phyloP scores from a whole-genome alignment of 2,113 vertebrate genomes.

The Otis tarda region DNA sequence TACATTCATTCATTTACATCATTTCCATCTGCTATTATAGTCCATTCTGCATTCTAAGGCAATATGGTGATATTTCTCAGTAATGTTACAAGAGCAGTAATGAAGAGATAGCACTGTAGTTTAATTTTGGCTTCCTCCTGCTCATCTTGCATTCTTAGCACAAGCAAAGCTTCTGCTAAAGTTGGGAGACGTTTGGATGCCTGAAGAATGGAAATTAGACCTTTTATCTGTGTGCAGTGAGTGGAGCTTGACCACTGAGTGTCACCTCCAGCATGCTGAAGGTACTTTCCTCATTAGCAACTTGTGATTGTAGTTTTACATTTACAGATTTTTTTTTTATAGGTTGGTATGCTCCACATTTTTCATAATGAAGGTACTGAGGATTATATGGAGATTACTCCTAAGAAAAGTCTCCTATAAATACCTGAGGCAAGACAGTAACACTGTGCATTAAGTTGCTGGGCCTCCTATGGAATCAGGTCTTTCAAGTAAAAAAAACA shows the following conservation, averaged over 20 bases:
- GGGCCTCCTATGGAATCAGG: neutral
- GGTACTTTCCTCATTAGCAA: neutral
- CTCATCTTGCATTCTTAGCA: neutral
- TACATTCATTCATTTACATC: neutral
- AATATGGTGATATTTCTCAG: slow-evolving; percentile 7
- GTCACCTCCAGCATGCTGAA: neutral
- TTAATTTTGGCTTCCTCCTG: neutral
- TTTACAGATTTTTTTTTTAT: neutral
- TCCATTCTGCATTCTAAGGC: neutral
- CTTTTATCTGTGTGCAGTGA: neutral
- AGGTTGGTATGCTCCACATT: accelerated
- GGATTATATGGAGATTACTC: neutral
- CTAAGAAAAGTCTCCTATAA: neutral
- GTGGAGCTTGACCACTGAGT: neutral
- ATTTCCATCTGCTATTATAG: neutral
- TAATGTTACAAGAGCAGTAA: neutral
- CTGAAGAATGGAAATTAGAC: neutral
- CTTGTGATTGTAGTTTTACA: neutral
- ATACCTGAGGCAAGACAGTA: neutral
- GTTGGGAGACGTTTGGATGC: neutral
- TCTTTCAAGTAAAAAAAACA: neutral
- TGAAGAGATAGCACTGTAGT: neutral
- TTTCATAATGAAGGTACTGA: neutral
- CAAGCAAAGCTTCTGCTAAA: neutral
- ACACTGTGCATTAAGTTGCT: neutral